Conservation (phyloP, 2,113 vertebrate genomes). For the Ursus arctos region DNA sequence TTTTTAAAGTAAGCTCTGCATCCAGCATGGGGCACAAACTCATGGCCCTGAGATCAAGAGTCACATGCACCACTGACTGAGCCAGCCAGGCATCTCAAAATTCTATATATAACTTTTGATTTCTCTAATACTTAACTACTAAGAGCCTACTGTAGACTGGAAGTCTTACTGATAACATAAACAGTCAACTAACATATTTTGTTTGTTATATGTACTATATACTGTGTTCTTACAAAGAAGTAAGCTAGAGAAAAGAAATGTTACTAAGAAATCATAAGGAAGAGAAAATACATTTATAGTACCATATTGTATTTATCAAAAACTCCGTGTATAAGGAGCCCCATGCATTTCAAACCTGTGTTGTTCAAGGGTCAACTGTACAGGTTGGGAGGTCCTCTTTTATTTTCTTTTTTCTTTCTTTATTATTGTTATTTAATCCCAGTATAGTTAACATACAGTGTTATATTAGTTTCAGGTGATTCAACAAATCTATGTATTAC, state of each 20-base stretch:
- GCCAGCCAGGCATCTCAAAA: neutral
- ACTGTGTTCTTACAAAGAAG: neutral
- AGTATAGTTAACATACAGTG: neutral
- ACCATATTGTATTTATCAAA: neutral
- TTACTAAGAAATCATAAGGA: neutral
- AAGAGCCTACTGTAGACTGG: neutral
- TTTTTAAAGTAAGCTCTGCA: neutral
- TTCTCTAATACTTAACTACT: neutral
- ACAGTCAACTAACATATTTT: neutral
- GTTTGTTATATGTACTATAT: neutral
- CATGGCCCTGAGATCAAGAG: neutral
- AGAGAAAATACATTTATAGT: neutral
- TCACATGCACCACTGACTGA: neutral
- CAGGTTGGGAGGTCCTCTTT: neutral
- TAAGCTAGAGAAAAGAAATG: neutral
- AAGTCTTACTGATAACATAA: neutral
- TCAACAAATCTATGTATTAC: neutral
- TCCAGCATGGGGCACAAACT: neutral
- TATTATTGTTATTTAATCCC: neutral
- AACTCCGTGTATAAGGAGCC: neutral
- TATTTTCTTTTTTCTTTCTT: neutral
- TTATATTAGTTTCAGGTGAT: neutral
- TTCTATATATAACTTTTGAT: neutral
- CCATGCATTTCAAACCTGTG: neutral
- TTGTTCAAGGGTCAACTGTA: neutral